Conservation (phyloP, 1,140 invertebrate species). For the Cydia amplana region DNA sequence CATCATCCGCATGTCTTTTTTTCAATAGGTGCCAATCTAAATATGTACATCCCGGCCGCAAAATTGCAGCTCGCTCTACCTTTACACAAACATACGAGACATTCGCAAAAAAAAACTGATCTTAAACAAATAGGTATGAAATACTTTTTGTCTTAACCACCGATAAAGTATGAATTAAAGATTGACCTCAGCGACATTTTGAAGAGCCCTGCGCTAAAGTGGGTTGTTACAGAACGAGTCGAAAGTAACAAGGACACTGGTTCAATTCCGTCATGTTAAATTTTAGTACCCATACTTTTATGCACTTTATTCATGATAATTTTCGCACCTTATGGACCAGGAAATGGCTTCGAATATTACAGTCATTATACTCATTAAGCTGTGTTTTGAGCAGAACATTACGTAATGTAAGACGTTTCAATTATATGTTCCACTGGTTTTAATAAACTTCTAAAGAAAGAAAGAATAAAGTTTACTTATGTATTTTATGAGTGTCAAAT, state of each 20-base stretch:
- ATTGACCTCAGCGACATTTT: neutral
- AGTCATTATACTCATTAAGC: neutral
- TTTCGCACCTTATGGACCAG: slow-evolving; percentile 2
- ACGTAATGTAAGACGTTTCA: neutral
- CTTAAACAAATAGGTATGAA: too few species aligned
- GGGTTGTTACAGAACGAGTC: neutral
- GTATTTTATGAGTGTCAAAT: too few species aligned
- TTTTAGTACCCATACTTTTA: neutral
- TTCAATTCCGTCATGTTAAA: neutral
- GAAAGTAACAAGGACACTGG: slow-evolving; percentile 12
- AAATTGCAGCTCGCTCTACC: too few species aligned
- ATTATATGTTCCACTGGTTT: neutral
- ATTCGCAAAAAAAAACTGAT: too few species aligned
- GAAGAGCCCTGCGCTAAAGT: neutral
- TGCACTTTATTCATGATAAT: neutral
- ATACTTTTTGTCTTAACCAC: too few species aligned
- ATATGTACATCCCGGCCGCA: too few species aligned
- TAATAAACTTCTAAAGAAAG: neutral
- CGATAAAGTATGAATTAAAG: neutral
- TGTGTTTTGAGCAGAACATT: neutral
- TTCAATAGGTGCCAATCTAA: too few species aligned
- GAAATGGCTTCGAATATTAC: slow-evolving; percentile 3
- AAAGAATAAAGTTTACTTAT: too few species aligned
- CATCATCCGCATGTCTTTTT: too few species aligned
- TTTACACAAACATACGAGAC: too few species aligned